These are phyloP conservation scores for Gibbula magus DNA, from an alignment of 2,888 invertebrate genomes.

Conservation along the genomic window DNA sequence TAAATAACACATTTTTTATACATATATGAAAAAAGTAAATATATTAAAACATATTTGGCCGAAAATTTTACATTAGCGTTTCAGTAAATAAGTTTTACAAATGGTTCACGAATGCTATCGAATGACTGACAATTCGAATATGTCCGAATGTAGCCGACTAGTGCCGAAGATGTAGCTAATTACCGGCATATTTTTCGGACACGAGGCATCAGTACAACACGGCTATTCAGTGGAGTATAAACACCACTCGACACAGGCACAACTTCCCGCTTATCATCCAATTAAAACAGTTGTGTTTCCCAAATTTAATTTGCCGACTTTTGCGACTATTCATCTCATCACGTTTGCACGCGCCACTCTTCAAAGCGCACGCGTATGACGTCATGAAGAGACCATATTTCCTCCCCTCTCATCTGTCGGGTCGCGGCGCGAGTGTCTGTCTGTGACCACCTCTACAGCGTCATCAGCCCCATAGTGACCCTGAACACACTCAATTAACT, in stretches of 20 bases:
- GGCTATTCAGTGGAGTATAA: background rate
- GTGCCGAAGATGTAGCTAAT: background rate
- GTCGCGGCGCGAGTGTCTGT: background rate
- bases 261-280: conserved; percentile 29
- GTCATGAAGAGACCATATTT: conserved; percentile 16
- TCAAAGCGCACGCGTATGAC: conserved; percentile 24
- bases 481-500: conserved; percentile 23
- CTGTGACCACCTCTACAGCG: background rate
- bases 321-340: conserved; percentile 16
- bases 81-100: too few species aligned
- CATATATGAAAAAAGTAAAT: too few species aligned
- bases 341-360: conserved; percentile 29
- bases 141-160: background rate
- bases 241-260: background rate
- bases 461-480: background rate
- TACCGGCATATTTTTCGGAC: background rate
- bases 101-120: too few species aligned
- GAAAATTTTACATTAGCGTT: too few species aligned
- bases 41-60: too few species aligned
- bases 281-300: conserved; percentile 29
- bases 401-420: conserved; percentile 18
- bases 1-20: too few species aligned
- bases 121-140: too few species aligned
- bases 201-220: background rate
- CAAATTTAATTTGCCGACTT: conserved; percentile 30